phyloP scores from a whole-genome alignment of 2,888 invertebrate genomes.

The Meiosimyza decipiens region DNA sequence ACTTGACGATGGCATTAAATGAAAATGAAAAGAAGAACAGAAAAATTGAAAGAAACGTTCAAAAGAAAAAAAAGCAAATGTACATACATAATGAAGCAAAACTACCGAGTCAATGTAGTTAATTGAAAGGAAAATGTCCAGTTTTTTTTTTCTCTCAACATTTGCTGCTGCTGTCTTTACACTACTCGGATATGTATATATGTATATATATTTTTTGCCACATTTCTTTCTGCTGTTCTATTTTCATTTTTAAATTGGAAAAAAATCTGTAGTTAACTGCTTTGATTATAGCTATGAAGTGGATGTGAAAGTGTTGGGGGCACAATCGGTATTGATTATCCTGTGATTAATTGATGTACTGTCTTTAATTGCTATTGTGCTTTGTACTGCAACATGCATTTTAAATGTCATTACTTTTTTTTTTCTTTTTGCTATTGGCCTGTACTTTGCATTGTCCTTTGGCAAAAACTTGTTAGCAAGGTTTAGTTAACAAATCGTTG shows the following conservation, averaged over 20 bases:
- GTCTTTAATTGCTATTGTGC: slow-evolving; percentile 26
- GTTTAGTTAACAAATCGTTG: too few species aligned
- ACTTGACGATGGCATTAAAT: neutral
- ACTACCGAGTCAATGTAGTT: slow-evolving; percentile 13
- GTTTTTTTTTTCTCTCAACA: neutral
- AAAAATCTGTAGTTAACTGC: slow-evolving; percentile 17
- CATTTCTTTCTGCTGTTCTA: neutral
- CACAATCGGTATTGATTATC: slow-evolving; percentile 20
- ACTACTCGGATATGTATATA: neutral
- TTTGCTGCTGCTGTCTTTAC: neutral
- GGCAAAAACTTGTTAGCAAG: too few species aligned
- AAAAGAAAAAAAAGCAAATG: too few species aligned
- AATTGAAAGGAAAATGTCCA: slow-evolving; percentile 25
- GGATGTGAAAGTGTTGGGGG: neutral
- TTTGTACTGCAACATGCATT: neutral
- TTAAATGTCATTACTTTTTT: too few species aligned
- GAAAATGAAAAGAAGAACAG: neutral
- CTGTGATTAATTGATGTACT: slow-evolving; percentile 24
- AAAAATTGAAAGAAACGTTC: neutral
- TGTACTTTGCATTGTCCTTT: too few species aligned
- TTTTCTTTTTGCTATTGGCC: too few species aligned
- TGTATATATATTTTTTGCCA: neutral
- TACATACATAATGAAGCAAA: neutral
- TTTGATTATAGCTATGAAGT: slow-evolving; percentile 4
- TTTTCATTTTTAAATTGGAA: neutral